Conservation (phyloP, 1,140 invertebrate species). For the Patella vulgata region DNA sequence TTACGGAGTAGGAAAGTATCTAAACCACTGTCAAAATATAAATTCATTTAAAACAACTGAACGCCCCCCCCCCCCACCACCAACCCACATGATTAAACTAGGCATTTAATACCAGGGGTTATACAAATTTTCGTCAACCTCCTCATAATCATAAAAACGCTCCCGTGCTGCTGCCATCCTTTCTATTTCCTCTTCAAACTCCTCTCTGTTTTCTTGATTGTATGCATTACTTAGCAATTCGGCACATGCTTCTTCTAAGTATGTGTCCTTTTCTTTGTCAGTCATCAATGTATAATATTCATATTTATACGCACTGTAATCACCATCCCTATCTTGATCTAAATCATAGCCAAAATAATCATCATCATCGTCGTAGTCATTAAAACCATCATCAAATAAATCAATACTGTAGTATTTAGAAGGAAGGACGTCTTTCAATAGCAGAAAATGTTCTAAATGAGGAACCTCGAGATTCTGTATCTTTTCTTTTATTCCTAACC, state of each 20-base stretch:
- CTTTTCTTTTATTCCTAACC: too few relatives aligned
- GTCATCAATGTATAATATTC: background rate
- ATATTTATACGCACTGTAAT: slow-evolving; percentile 11
- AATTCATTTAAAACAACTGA: too few relatives aligned
- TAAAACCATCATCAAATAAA: slow-evolving; percentile 16
- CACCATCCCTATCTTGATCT: slow-evolving; percentile 7
- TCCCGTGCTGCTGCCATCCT: slow-evolving; percentile 1
- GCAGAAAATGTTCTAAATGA: too few relatives aligned
- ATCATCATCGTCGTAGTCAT: slow-evolving; percentile 15
- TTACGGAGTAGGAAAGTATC: too few relatives aligned
- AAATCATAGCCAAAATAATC: slow-evolving; percentile 11
- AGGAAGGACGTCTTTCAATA: too few relatives aligned
- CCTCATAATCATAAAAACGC: slow-evolving; percentile 2
- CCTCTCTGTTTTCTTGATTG: slow-evolving; percentile 3
- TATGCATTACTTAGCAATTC: slow-evolving; percentile 4
- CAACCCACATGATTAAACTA: too few relatives aligned
- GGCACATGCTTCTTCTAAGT: slow-evolving; percentile 9
- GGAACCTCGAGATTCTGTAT: too few relatives aligned
- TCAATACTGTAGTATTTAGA: too few relatives aligned
- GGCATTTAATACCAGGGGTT: too few relatives aligned
- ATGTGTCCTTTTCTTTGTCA: slow-evolving; percentile 2
- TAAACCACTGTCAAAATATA: too few relatives aligned
- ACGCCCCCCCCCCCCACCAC: too few relatives aligned
- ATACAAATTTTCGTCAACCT: too few relatives aligned
- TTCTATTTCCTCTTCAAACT: slow-evolving; percentile 10